Base-by-base conservation (phyloP, 2,113 vertebrate species). In the Centropristis striata region DNA sequence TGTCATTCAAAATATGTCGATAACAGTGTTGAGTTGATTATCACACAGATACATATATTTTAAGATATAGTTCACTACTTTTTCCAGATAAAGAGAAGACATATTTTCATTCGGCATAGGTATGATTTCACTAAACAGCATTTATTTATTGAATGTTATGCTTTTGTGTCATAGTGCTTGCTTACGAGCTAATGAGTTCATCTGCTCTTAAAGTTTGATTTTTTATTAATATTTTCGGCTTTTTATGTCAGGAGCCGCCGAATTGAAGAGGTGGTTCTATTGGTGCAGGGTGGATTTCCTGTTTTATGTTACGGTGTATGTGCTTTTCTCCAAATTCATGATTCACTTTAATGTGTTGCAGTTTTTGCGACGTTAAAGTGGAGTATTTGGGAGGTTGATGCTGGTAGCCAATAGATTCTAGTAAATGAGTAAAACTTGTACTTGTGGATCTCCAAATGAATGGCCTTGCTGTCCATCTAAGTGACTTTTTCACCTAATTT, bases 31-130 rank as follows among this genome's bases (percentile, higher is more conserved):
- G 7, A 2, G 20, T 14, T 5, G 12, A 3, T 20, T 25, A 25
- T 53, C 1, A 23, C 4, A 20, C 59, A 13, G 18, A 14, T 32
- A 21, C 4, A 23, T 14, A 16, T 18, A 0, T 1, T 58, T 4
- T 18, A 36, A 14, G 23, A 51, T 39, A 32, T 8, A 20, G 20
- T 0, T 1, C 6, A 28, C 5, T 27, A 0, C 8, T 0, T 1
- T 49, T 55, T 14, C 1, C 41, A 1, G 16, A 23, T 21, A 4
- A 50, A 0, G 44, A 37, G 2, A 36, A 51, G 3, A 4, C 1
- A 10, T 65, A 5, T 27, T 64, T 15, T 11, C 0, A 46, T 51
- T 37, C 28, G 28, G 18, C 39, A 21, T 9, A 21, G 3, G 18
- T 11, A 53, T 20, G 0, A 51, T 58, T 27, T 5, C 10, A 53